Evolutionary conservation across 1,140 invertebrate species (phyloP).

Genomic region (Tetranychus urticae): DNA sequence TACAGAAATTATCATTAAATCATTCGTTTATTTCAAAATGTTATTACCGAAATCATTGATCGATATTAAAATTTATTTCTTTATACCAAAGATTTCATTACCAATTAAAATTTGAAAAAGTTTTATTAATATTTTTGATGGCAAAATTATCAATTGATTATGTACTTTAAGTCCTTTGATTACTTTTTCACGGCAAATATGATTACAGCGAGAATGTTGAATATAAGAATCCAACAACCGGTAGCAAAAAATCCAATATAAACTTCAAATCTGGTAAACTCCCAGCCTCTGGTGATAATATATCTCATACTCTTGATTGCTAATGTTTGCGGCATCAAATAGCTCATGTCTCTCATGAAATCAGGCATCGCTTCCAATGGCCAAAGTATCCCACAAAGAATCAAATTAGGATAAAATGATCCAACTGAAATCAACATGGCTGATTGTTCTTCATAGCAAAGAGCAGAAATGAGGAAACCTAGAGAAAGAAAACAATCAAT

Average conservation of each 20-base stretch:
- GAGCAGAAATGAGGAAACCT: conserved; percentile 4
- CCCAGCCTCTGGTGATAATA: conserved; percentile 47
- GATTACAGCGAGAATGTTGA: background rate
- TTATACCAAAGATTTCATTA: too few species aligned
- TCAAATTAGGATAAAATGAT: conserved; percentile 68
- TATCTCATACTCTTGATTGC: conserved; percentile 66
- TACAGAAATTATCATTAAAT: too few species aligned
- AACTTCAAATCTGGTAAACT: conserved; percentile 16
- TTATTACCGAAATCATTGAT: too few species aligned
- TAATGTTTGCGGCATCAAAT: conserved; percentile 61
- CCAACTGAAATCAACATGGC: conserved; percentile 76
- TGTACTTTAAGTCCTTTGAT: background rate
- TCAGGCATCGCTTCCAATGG: conserved; percentile 74
- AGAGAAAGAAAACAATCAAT: background rate
- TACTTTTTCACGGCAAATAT: background rate
- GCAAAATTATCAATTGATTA: too few species aligned
- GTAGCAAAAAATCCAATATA: conserved; percentile 1
- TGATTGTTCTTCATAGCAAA: conserved; percentile 35
- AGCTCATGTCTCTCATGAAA: conserved; percentile 49
- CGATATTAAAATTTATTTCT: too few species aligned
- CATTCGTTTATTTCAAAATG: too few species aligned
- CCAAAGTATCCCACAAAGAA: conserved; percentile 61
- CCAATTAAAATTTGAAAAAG: too few species aligned
- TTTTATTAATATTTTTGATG: too few species aligned
- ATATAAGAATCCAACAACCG: conserved; percentile 2